These are phyloP conservation scores for Lobophora halterata DNA, from an alignment of 2,888 invertebrate species.

Conservation along the genomic window DNA sequence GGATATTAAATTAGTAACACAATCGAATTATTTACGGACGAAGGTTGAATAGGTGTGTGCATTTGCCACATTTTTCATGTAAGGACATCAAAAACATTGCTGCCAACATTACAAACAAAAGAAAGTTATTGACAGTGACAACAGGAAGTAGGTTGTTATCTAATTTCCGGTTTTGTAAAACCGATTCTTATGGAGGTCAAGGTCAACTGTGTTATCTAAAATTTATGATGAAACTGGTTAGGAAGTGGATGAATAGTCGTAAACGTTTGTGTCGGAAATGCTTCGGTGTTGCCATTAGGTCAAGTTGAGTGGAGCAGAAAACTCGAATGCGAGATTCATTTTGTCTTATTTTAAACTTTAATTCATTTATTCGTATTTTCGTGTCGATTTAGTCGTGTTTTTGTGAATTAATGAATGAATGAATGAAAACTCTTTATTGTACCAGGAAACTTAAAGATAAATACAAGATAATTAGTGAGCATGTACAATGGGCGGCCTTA, in stretches of 20 bases:
- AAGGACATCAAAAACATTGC: slow-evolving; percentile 33
- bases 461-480: no score
- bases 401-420: no score
- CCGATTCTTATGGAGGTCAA: slow-evolving; percentile 47
- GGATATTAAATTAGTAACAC: slow-evolving; percentile 30
- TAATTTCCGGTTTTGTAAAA: slow-evolving; percentile 49
- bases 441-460: no score
- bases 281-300: no score
- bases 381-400: no score
- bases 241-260: slow-evolving; percentile 3
- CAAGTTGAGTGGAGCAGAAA: no score
- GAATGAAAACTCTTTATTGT: no score
- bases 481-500: no score
- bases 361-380: no score
- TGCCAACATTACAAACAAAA: slow-evolving; percentile 40
- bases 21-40: slow-evolving; percentile 28
- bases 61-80: slow-evolving; percentile 30
- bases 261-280: no score
- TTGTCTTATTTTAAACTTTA: no score
- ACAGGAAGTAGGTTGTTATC: slow-evolving; percentile 59
- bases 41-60: slow-evolving; percentile 28
- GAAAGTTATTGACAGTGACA: slow-evolving; percentile 62
- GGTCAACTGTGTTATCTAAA: slow-evolving; percentile 34
- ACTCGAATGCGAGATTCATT: no score
- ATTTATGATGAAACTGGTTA: slow-evolving; percentile 11